Base-by-base conservation (phyloP, 2,797 vertebrate species). In the Pogoniulus pusillus region DNA sequence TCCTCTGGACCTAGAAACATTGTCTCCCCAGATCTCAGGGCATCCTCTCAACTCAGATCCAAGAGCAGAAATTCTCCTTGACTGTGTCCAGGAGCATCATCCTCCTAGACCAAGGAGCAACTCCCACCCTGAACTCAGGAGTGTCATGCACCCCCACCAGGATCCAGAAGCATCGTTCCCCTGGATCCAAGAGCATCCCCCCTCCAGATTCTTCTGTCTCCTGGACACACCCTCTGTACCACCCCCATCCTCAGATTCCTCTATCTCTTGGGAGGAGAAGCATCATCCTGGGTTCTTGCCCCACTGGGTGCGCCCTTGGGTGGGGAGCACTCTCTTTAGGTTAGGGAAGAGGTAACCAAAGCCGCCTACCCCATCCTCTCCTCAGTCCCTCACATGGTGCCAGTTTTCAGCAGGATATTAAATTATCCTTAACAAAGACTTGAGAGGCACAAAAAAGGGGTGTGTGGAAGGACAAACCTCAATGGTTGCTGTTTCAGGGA, bases 391-490 rank as follows among this genome's bases (percentile, higher is more conserved):
- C 29, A 27, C 82, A 7, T 63, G 90, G 95, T 98, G 98, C 98
- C 97, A 97, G 94, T 96, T 98, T 98, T 97, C 98, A 97, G 96
- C 96, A 96, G 97, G 96, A 96, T 51, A 17, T n/a, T 7, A 43
- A 32, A 10, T 29, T 24, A 14, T 19, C 17, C 11, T 2, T 65
- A 16, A 85, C 92, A 96, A 87, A 96, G 49, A 77, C 80, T 83
- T 91, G 91, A 93, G 97, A 96, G 96, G 96, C 96, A 89, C 96
- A 16, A 34, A 75, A 37, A 94, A 82, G n/a, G 45, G 94, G 93
- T 76, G 39, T 24, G 15, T 32, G 41, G 37, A 30, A 51, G 77
- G 68, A 81, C 29, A 53, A 78, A n/a, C 16, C 65, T 77, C 2
- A 1, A 12, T 1, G 16, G 51, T 6, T 41, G 12, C 7, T 78